Evolutionary conservation across 2,797 vertebrate species (phyloP).

Genomic region (Apogon hyalosoma): DNA sequence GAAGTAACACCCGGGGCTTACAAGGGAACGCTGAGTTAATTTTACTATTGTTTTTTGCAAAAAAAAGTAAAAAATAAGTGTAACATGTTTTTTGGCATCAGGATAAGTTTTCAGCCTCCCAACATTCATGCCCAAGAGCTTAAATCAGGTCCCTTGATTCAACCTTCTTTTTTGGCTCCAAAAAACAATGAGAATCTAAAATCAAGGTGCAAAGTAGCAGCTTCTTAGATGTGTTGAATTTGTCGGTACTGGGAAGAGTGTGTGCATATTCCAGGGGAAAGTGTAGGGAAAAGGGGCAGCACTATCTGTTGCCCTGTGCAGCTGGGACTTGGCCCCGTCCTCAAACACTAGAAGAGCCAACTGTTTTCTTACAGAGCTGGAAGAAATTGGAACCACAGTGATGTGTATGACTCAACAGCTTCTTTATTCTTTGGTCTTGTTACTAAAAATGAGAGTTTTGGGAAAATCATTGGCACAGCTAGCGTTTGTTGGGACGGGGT

Average conservation of each 20-base stretch:
- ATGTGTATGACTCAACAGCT: not conserved
- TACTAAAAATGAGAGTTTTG: constrained; percentile 3
- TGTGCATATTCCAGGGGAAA: constrained; percentile 52
- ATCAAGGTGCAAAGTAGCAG: not conserved
- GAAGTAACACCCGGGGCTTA: constrained; percentile 19
- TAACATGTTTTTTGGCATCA: no score
- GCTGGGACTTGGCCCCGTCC: constrained; percentile 47
- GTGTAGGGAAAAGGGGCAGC: constrained; percentile 37
- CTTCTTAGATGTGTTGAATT: constrained; percentile 9
- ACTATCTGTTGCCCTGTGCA: constrained; percentile 39
- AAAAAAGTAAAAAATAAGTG: no score
- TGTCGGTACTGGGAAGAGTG: constrained; percentile 25
- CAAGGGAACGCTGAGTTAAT: constrained; percentile 21
- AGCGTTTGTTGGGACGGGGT: constrained; percentile 53
- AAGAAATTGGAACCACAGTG: constrained; percentile 1
- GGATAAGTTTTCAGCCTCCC: no score
- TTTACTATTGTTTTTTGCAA: not conserved
- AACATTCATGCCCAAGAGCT: not conserved
- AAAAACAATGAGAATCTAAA: not conserved
- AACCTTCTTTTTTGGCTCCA: not conserved
- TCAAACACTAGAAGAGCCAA: not conserved
- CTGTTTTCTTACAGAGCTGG: not conserved
- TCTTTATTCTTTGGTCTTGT: not conserved
- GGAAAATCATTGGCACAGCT: constrained; percentile 5
- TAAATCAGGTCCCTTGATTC: not conserved